These are phyloP conservation scores for Alosa alosa DNA, from an alignment of 2,113 vertebrate genomes.

Conservation along the genomic window DNA sequence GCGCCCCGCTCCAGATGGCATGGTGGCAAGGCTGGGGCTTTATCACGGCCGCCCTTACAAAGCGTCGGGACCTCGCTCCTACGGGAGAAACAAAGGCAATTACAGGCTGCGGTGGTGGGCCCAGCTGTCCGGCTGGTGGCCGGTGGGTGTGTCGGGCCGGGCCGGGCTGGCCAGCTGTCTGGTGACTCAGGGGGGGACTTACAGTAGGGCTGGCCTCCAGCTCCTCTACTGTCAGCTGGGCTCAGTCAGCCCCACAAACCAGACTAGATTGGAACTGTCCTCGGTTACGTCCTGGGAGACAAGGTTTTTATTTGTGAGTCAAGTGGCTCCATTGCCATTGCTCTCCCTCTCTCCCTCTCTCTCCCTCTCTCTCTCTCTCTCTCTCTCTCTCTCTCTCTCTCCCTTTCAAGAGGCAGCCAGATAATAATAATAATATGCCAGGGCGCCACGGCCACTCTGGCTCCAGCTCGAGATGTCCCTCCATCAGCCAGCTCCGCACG, in stretches of 20 bases:
- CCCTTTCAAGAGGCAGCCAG: not conserved
- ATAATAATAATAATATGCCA: constrained; percentile 18
- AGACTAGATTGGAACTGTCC: not conserved
- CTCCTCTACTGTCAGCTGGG: not conserved
- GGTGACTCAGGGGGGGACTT: not conserved
- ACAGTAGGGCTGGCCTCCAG: constrained; percentile 2
- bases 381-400: not conserved
- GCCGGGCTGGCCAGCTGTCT: not conserved
- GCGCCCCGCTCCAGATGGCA: constrained; percentile 51
- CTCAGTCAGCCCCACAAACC: not conserved
- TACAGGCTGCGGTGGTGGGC: constrained; percentile 33
- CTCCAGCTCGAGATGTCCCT: not conserved
- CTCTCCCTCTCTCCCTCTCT: not conserved
- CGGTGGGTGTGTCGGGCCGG: not conserved
- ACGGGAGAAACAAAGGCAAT: constrained; percentile 41
- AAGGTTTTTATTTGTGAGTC: not conserved
- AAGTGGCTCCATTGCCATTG: not conserved
- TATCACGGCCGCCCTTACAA: constrained; percentile 53
- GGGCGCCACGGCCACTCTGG: not conserved
- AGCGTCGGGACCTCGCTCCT: constrained; percentile 35
- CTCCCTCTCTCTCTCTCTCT: not conserved
- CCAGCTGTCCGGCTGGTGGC: constrained; percentile 26
- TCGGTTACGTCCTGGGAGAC: not conserved
- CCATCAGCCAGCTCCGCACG: too few relatives aligned
- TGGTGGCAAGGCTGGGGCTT: constrained; percentile 45